Evolutionary conservation across 2,888 invertebrate species (phyloP).

Genomic region (Drosophila testacea): DNA sequence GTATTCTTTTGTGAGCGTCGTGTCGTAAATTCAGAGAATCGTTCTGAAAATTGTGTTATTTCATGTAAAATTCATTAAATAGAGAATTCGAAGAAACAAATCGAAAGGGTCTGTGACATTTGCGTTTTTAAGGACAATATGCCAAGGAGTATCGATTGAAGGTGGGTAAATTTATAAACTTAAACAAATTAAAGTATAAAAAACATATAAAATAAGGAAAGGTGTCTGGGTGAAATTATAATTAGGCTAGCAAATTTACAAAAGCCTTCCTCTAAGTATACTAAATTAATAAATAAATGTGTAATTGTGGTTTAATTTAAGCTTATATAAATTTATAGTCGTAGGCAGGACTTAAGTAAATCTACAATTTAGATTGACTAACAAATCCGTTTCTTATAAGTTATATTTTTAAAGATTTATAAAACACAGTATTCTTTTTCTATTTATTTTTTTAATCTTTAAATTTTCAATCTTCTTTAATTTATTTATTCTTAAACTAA

Average conservation of each 20-base stretch:
- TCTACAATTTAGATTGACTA: too few species aligned
- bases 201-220: background rate
- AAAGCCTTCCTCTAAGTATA: conserved; percentile 17
- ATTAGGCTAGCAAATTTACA: conserved; percentile 57
- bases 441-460: too few species aligned
- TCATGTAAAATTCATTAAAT: background rate
- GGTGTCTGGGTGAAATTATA: conserved; percentile 51
- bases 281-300: background rate
- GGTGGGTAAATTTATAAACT: conserved; percentile 20
- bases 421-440: too few species aligned
- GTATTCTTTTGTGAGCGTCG: background rate
- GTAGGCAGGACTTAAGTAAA: too few species aligned
- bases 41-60: background rate
- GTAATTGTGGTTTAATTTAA: too few species aligned
- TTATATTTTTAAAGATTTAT: background rate
- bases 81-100: background rate
- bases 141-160: conserved; percentile 31
- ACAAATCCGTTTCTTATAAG: too few species aligned
- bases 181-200: background rate
- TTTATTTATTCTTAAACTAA: too few species aligned
- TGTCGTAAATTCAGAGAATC: background rate
- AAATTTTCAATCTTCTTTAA: too few species aligned
- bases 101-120: conserved; percentile 50
- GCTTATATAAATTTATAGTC: too few species aligned
- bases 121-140: conserved; percentile 65